Percentiles rank a stretch among this genome's conserved stretches.
Conservation (phyloP, 1,140 invertebrate genomes). For the Micrasema longulum region DNA sequence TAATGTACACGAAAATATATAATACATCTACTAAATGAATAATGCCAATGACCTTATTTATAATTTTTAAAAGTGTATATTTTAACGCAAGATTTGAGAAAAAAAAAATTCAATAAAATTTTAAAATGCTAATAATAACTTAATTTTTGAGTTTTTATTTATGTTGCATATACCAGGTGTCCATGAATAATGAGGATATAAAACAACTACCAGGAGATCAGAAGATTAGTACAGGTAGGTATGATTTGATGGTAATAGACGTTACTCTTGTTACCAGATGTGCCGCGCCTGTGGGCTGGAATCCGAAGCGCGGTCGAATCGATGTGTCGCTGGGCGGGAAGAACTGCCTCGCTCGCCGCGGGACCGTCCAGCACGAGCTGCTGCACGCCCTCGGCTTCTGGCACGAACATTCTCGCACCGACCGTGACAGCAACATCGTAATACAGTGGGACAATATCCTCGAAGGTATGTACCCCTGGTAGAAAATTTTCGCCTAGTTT, state of each 20-base stretch:
- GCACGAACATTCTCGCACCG: slow-evolving; percentile 66
- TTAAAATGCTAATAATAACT: no score
- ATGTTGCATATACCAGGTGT: background rate
- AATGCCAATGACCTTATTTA: no score
- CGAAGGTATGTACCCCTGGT: slow-evolving; percentile 54
- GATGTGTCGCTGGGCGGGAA: slow-evolving; percentile 56
- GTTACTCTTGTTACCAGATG: slow-evolving; percentile 55
- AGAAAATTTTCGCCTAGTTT: no score
- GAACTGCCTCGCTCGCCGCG: slow-evolving; percentile 56
- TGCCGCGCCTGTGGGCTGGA: slow-evolving; percentile 60
- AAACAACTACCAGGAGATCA: no score
- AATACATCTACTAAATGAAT: no score
- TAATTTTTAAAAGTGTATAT: no score
- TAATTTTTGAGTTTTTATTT: background rate
- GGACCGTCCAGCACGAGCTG: slow-evolving; percentile 68
- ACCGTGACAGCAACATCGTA: slow-evolving; percentile 63
- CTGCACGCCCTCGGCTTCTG: slow-evolving; percentile 67
- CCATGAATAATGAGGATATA: no score
- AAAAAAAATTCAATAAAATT: background rate
- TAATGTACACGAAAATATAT: no score
- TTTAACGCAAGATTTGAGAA: background rate
- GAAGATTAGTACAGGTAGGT: no score
- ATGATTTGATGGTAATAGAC: no score
- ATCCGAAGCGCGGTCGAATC: slow-evolving; percentile 53
- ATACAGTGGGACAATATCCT: slow-evolving; percentile 66